Percentiles rank a stretch among this genome's conserved stretches.
Conservation (phyloP, 2,888 invertebrate species). For the Endotricha flammealis region DNA sequence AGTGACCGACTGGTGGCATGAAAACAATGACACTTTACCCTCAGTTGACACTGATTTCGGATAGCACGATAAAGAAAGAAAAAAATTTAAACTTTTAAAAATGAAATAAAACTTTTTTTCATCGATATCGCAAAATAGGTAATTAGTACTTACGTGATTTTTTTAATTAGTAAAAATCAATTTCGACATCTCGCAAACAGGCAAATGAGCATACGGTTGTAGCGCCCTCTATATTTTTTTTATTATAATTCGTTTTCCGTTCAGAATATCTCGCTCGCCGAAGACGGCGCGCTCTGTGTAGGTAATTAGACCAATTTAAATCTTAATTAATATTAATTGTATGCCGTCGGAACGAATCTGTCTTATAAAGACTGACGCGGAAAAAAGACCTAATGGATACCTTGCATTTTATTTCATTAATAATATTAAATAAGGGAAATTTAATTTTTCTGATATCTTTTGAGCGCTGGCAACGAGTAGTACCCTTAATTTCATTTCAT, state of each 20-base stretch:
- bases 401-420: constrained; percentile 40
- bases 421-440: constrained; percentile 20
- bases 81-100: no score
- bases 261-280: constrained; percentile 51
- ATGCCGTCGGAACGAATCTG: constrained; percentile 74
- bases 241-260: constrained; percentile 37
- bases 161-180: no score
- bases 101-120: no score
- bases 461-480: no score
- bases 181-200: not conserved
- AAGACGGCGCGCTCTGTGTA: constrained; percentile 69
- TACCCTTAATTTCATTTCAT: no score
- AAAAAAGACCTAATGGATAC: constrained; percentile 46
- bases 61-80: no score
- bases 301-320: constrained; percentile 79
- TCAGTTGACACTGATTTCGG: no score
- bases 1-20: no score
- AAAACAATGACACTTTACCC: no score
- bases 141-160: no score
- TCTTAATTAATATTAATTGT: constrained; percentile 79
- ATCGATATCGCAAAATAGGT: no score
- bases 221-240: constrained; percentile 23
- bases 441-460: constrained; percentile 12
- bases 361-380: constrained; percentile 60
- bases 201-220: constrained; percentile 1